Conservation (phyloP, 2,113 vertebrate species). For the Antechinus stuartii region DNA sequence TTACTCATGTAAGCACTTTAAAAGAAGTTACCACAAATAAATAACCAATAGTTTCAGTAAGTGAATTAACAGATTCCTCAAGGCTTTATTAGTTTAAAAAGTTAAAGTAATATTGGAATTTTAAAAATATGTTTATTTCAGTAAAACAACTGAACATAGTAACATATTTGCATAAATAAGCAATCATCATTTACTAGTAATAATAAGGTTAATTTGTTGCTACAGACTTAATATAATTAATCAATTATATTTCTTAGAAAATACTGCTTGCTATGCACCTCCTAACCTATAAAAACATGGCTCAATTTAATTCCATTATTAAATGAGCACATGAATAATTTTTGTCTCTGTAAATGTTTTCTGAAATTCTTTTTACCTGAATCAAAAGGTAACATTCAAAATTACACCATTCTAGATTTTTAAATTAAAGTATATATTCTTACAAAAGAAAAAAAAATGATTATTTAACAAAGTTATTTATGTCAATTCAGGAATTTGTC, state of each 20-base stretch:
- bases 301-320: slow-evolving; percentile 64
- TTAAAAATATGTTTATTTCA: slow-evolving; percentile 75
- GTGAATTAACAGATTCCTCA: slow-evolving; percentile 76
- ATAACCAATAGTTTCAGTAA: slow-evolving; percentile 73
- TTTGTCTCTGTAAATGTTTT: slow-evolving; percentile 66
- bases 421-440: slow-evolving; percentile 75
- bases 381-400: slow-evolving; percentile 72
- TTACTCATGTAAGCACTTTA: slow-evolving; percentile 67
- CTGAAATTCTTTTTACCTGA: slow-evolving; percentile 73
- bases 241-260: slow-evolving; percentile 70
- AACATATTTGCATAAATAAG: slow-evolving; percentile 79
- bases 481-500: slow-evolving; percentile 78
- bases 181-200: slow-evolving; percentile 77
- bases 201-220: slow-evolving; percentile 78
- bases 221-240: slow-evolving; percentile 76
- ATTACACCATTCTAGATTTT: slow-evolving; percentile 62
- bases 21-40: slow-evolving; percentile 61
- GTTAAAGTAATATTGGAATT: slow-evolving; percentile 73
- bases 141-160: slow-evolving; percentile 71
- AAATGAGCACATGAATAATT: slow-evolving; percentile 65
- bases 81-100: slow-evolving; percentile 81
- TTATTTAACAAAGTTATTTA: slow-evolving; percentile 79
- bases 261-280: slow-evolving; percentile 66
- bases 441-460: slow-evolving; percentile 74
- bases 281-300: slow-evolving; percentile 60